Evolutionary conservation across 2,888 invertebrate species (phyloP), one percentile per base, ranked within the genome.

Genomic region (Epinotia demarniana): DNA sequence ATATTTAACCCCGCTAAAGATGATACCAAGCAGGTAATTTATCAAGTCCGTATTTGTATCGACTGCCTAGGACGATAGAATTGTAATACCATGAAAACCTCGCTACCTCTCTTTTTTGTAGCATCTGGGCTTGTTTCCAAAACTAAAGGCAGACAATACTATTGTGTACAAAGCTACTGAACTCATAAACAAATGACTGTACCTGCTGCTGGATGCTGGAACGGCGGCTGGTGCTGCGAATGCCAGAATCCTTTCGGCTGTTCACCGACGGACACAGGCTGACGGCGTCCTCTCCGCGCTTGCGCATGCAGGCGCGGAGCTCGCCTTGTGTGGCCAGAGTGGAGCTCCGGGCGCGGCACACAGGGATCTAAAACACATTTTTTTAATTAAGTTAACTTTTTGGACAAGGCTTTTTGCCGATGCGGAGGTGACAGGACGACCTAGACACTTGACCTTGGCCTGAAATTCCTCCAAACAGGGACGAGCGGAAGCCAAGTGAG

Each of bases 121-220:
- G 11, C 12, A 43, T 3, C 3, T 43, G 3, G 11, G 43, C 43
- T 43, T 9, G 43, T 43, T 43, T 43, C 43, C 43, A 12, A 43
- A 43, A 43, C 43, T 12, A 13, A 13, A 13, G 12, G 12, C 46
- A 13, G 46, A 13, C 13, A 13, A 46, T 46, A 13, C 13, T 46
- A 1, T 46, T 46, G 46, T 16, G 46, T 46, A 46, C 46, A 46
- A 46, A 46, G 33, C 33, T 8, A 33, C 33, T 33, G 33, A 33
- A 33, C 23, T 27, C 23, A 3, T 27, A 3, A 27, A 27, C 23
- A 49, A 49, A 13, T 1, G 3, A 43, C 13, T 46, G 3, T 57
- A 97, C 97, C 95, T 97, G 97, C 82, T 97, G 97, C 83, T 97
- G 97, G 86, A 98, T 97, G 85, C 98, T 98, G 82, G 97, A 97